Evolutionary conservation across 2,113 vertebrate species (phyloP).

Genomic region (Tursiops truncatus): DNA sequence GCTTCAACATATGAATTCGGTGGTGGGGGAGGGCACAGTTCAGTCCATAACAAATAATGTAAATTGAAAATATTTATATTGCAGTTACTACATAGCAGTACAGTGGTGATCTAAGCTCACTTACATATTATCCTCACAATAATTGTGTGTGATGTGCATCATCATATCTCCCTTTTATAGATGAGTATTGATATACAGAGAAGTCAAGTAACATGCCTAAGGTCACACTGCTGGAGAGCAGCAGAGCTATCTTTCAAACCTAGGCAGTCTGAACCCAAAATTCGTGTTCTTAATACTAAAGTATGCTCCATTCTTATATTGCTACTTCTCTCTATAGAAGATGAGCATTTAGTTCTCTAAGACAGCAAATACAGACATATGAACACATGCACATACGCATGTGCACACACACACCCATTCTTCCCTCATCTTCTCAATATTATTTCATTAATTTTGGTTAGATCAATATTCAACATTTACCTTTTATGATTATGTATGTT

Average conservation of each 20-base stretch:
- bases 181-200: background rate
- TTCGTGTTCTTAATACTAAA: conserved; percentile 3
- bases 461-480: background rate
- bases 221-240: background rate
- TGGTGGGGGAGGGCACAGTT: background rate
- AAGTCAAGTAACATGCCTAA: background rate
- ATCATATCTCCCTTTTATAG: background rate
- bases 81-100: background rate
- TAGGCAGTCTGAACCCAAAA: background rate
- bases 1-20: background rate
- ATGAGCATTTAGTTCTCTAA: background rate
- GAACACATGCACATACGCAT: background rate
- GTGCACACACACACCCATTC: background rate
- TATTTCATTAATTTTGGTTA: conserved; percentile 30
- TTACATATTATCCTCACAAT: background rate
- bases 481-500: background rate
- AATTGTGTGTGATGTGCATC: background rate
- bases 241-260: background rate
- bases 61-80: conserved; percentile 18
- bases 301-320: background rate
- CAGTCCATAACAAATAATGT: background rate
- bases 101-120: background rate
- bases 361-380: background rate
- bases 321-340: background rate
- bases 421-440: background rate